Conservation (phyloP, 2,113 vertebrate species). For the Apodemus sylvaticus region DNA sequence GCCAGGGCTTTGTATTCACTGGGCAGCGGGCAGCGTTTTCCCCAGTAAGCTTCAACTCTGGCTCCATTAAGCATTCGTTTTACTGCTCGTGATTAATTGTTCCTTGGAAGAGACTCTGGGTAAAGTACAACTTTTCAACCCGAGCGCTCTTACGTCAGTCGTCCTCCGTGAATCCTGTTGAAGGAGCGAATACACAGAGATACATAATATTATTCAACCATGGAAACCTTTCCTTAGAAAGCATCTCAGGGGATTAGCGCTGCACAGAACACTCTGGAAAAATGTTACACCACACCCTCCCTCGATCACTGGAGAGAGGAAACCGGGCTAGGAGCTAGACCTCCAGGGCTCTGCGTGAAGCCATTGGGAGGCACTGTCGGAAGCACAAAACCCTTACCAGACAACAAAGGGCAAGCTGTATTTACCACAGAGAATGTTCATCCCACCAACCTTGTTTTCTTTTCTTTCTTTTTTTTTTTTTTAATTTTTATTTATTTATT, state of each 20-base stretch:
- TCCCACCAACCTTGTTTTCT: not conserved
- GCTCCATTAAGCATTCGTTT: not conserved
- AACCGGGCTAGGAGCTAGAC: conserved; percentile 21
- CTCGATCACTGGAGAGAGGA: conserved; percentile 73
- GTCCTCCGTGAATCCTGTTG: not conserved
- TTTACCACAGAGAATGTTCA: not conserved
- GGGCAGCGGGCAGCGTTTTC: not conserved
- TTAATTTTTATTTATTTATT: too few species aligned
- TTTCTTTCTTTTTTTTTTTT: too few species aligned
- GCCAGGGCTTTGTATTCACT: not conserved
- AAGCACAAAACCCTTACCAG: not conserved
- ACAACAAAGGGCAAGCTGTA: not conserved
- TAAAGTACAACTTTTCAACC: not conserved
- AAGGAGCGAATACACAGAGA: not conserved
- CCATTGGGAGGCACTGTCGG: not conserved
- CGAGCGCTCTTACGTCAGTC: not conserved
- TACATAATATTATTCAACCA: conserved; percentile 58
- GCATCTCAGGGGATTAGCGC: conserved; percentile 63
- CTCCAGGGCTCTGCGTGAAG: not conserved
- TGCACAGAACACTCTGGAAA: conserved; percentile 72
- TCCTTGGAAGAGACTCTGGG: conserved; percentile 6
- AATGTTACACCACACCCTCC: conserved; percentile 70
- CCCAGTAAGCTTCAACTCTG: not conserved
- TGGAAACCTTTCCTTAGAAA: conserved; percentile 72
- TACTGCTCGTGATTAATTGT: conserved; percentile 5